Conservation (phyloP, 2,797 vertebrate species). For the Acomys russatus region DNA sequence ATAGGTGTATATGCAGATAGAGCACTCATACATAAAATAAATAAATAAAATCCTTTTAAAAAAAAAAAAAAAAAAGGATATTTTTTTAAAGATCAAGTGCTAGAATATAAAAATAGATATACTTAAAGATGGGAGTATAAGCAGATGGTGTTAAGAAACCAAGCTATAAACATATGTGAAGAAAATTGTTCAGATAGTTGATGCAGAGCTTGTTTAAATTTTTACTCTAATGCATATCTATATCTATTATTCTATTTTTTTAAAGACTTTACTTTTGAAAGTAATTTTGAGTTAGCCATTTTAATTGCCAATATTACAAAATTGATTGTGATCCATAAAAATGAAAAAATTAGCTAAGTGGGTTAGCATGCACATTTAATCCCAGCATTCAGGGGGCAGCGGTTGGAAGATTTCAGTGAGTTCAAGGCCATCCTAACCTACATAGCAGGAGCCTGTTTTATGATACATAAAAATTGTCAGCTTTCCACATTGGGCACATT, state of each 20-base stretch:
- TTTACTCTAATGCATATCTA: not conserved
- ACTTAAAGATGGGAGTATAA: not conserved
- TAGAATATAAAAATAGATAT: not conserved
- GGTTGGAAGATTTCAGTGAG: no score
- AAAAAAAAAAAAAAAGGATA: no score
- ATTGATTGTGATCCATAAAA: not conserved
- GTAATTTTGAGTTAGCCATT: not conserved
- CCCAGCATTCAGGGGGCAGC: not conserved
- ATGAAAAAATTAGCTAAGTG: not conserved
- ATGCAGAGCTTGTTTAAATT: not conserved
- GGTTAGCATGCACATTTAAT: not conserved
- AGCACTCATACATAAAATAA: no score
- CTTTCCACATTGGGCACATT: constrained; percentile 6
- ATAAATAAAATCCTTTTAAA: no score
- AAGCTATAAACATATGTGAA: not conserved
- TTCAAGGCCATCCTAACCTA: not conserved
- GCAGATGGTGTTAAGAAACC: not conserved
- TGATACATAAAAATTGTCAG: not conserved
- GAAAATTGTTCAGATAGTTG: not conserved
- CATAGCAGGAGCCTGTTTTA: not conserved
- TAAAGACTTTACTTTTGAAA: constrained; percentile 27
- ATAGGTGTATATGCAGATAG: no score
- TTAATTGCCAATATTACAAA: constrained; percentile 8
- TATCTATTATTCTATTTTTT: not conserved
- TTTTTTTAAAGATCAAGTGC: not conserved